These are phyloP conservation scores for Meandrina meandrites DNA, from an alignment of 92 coral and sea anemone genomes.

Conservation along the genomic window DNA sequence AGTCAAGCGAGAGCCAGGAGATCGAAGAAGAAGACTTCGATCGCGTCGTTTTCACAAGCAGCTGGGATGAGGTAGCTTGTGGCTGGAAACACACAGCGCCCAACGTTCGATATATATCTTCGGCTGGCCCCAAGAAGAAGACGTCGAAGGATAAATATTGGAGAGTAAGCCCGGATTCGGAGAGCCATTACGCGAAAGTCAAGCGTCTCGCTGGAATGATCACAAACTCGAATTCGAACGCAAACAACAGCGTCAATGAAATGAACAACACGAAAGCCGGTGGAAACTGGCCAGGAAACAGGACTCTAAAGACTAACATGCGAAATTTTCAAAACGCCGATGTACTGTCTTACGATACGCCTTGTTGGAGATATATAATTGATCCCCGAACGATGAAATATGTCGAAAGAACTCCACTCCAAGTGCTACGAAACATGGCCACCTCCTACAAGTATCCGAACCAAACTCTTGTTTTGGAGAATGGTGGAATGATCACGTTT, in stretches of 20 bases:
- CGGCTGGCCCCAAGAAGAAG: slow-evolving; percentile 73
- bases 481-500: slow-evolving; percentile 76
- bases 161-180: slow-evolving; percentile 67
- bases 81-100: slow-evolving; percentile 80
- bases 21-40: slow-evolving; percentile 57
- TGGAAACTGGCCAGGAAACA: slow-evolving; percentile 36
- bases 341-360: slow-evolving; percentile 92
- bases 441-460: slow-evolving; percentile 52
- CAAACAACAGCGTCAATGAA: slow-evolving; percentile 35
- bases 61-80: slow-evolving; percentile 80
- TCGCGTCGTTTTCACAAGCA: slow-evolving; percentile 59
- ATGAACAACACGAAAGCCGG: slow-evolving; percentile 38
- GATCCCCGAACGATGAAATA: slow-evolving; percentile 85
- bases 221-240: slow-evolving; percentile 69
- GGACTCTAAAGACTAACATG: slow-evolving; percentile 36
- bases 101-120: slow-evolving; percentile 66
- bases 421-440: slow-evolving; percentile 57
- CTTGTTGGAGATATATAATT: slow-evolving; percentile 93
- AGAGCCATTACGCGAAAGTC: slow-evolving; percentile 75
- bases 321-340: slow-evolving; percentile 81
- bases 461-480: slow-evolving; percentile 69
- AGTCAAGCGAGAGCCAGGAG: slow-evolving; percentile 32
- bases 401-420: slow-evolving; percentile 76
- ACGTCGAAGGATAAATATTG: slow-evolving; percentile 66
- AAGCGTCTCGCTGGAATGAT: slow-evolving; percentile 84